Conservation (phyloP, 2,113 vertebrate species). For the Bubo bubo region DNA sequence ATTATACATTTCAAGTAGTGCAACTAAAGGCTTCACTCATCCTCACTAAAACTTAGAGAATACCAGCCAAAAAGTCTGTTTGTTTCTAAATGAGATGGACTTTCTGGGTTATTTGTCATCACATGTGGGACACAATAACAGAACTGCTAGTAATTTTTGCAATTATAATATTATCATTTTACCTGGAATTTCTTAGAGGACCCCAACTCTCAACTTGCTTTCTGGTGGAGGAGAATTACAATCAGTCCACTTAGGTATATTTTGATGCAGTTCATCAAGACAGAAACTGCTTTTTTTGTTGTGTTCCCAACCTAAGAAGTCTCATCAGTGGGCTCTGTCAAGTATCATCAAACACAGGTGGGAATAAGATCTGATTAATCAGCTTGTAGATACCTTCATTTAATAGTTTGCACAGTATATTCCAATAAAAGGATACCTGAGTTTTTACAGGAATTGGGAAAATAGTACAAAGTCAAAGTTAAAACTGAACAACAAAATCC, state of each 20-base stretch:
- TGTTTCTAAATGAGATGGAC: background rate
- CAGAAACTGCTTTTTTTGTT: background rate
- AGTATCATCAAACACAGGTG: background rate
- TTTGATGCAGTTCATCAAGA: background rate
- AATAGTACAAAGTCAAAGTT: background rate
- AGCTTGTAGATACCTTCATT: background rate
- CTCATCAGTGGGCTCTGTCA: background rate
- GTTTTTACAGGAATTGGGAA: background rate
- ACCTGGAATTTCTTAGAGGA: background rate
- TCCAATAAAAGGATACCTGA: background rate
- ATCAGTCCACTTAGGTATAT: background rate
- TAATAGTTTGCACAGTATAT: background rate
- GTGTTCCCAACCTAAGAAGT: background rate
- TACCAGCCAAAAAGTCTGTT: background rate
- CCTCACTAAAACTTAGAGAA: background rate
- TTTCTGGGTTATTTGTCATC: background rate
- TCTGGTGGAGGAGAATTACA: background rate
- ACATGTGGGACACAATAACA: background rate
- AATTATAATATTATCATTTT: background rate
- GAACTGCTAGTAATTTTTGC: background rate
- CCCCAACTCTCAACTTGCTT: background rate
- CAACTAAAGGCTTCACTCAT: fast-evolving
- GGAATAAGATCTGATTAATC: background rate
- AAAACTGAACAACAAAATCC: background rate
- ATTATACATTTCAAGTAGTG: background rate